Base-by-base conservation (phyloP, 2,797 vertebrate genomes). In the Parauchenoglanis ngamensis region DNA sequence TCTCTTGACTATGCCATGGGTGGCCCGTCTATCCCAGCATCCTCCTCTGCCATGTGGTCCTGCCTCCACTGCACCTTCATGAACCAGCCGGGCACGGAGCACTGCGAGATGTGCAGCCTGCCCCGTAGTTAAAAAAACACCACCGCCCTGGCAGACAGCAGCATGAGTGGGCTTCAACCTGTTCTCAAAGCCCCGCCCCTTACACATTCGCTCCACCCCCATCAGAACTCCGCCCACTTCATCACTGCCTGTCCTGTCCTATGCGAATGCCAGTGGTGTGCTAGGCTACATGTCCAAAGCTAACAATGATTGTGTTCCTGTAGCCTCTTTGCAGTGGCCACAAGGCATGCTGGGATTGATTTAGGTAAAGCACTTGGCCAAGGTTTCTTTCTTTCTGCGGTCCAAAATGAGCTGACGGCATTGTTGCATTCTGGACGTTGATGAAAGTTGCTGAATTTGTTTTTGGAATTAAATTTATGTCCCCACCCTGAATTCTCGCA, bases 21-120 rank as follows among this genome's bases (percentile, higher is more conserved):
- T 0, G 96, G 97, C 85, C 93, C 97, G 0, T 92, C 96, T 0
- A 89, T 79, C 15, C 94, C 96, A 0, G 89, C 95, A 2, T 94
- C 94, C 28, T 92, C 97, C 0, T 96, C 97, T 0, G 94, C 98
- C 93, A 96, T 99, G 96, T 99, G 98, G 98, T 97, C 97, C 88
- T 99, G 98, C 89, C 96, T 97, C 91, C 98, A 99, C 95, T 99
- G 98, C 96, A 99, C 98, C 95, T 99, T 98, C 94, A 97, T 98
- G 98, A 99, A 99, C 96, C 98, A 97, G 93, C 97, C 98, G 0
- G 98, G 98, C 94, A 99, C 97, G 0, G 98, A 98, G 94, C 98
- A 97, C 94, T 99, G 98, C 86, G 98, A 99, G 93, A 99, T 99
- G 97, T 99, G 98, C 95, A 98, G 97, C 95, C 97, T 99, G 91